Percentiles rank a stretch among this genome's conserved stretches.
phyloP scores from a whole-genome alignment of 1,140 invertebrate species.

The Cyclargus thomasi region DNA sequence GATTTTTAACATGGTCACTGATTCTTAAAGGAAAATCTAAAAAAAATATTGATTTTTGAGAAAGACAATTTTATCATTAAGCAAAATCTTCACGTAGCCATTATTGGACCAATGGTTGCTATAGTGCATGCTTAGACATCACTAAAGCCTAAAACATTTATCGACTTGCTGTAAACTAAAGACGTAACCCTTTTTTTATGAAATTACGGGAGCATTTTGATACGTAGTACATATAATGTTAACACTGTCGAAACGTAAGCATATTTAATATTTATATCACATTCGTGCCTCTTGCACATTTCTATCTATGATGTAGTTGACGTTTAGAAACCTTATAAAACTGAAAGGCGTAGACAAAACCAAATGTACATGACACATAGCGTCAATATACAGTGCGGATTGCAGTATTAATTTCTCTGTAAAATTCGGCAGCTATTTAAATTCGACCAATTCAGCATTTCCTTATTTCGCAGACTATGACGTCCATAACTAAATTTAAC shows the following conservation, averaged over 20 bases:
- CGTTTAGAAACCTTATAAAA: not conserved
- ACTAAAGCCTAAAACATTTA: too few species aligned
- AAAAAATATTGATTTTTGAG: not conserved
- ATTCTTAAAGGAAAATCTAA: not conserved
- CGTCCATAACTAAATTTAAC: constrained; percentile 2
- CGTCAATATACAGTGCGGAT: not conserved
- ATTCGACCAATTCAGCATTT: not conserved
- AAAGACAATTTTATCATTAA: too few species aligned
- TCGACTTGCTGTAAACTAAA: not conserved
- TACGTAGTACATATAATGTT: constrained; percentile 15
- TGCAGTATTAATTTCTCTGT: not conserved
- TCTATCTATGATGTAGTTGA: not conserved
- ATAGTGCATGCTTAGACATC: too few species aligned
- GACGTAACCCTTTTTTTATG: not conserved
- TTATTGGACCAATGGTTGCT: too few species aligned
- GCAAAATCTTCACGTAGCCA: too few species aligned
- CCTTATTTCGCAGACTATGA: not conserved
- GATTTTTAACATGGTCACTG: not conserved
- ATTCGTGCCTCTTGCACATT: not conserved
- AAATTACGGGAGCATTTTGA: not conserved
- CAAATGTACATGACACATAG: constrained; percentile 10
- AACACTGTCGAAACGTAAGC: not conserved
- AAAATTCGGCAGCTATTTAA: constrained; percentile 8
- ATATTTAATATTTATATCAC: not conserved
- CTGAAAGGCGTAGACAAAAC: not conserved